Percentiles rank a stretch among this genome's conserved stretches.
These are phyloP conservation scores for Pholis gunnellus DNA, from an alignment of 2,113 vertebrate genomes.

Conservation along the genomic window DNA sequence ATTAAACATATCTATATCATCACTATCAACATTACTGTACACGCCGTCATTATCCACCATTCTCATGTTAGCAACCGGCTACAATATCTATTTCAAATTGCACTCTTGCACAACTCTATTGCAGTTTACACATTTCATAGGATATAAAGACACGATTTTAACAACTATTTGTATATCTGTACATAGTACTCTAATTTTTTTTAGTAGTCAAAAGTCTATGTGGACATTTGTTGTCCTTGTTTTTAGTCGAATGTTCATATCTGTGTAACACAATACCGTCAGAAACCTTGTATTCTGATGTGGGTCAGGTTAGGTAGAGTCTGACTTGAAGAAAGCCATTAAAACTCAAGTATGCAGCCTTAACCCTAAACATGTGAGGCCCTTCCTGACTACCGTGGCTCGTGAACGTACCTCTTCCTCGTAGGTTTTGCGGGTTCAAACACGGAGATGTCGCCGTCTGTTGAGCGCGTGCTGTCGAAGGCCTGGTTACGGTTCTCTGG, in stretches of 20 bases:
- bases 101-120: too few species aligned
- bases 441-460: slow-evolving; percentile 65
- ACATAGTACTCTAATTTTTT: too few species aligned
- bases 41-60: too few species aligned
- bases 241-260: not conserved
- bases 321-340: not conserved
- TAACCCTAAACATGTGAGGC: not conserved
- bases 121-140: not conserved
- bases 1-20: too few species aligned
- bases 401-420: slow-evolving; percentile 48
- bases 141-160: not conserved
- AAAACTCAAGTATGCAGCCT: not conserved
- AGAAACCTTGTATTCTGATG: not conserved
- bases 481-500: slow-evolving; percentile 68
- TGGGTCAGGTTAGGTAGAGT: not conserved
- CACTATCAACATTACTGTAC: too few species aligned
- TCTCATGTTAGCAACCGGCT: too few species aligned
- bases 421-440: slow-evolving; percentile 40
- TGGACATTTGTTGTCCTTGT: not conserved
- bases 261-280: not conserved
- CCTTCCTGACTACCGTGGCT: not conserved
- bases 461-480: slow-evolving; percentile 75
- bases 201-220: not conserved
- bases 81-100: too few species aligned
- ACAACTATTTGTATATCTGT: not conserved